Percentiles rank a stretch among this genome's conserved stretches.
Evolutionary conservation across 2,797 vertebrate species (phyloP).

Genomic region (Catostomus latipinnis): DNA sequence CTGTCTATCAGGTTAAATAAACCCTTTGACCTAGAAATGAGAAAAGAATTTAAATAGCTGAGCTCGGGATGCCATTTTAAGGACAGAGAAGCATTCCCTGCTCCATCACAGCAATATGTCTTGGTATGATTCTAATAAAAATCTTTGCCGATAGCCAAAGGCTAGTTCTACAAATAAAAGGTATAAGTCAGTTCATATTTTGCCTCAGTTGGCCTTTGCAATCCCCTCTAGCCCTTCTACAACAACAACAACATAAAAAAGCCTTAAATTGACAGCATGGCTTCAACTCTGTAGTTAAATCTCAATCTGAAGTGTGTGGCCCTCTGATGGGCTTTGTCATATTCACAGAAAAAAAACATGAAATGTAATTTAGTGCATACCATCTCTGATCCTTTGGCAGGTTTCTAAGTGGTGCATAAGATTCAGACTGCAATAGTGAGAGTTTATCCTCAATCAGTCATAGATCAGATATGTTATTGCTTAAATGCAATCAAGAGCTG

Average conservation of each 20-base stretch:
- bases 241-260: background rate
- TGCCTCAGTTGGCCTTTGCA: conserved; percentile 1
- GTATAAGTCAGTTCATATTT: conserved; percentile 9
- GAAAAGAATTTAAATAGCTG: conserved; percentile 26
- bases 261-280: background rate
- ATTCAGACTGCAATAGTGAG: background rate
- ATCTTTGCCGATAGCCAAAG: background rate
- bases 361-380: too few species aligned
- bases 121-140: background rate
- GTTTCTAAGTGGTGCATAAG: too few species aligned
- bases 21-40: conserved; percentile 41
- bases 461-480: background rate
- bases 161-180: background rate
- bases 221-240: background rate
- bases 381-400: too few species aligned
- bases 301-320: too few species aligned
- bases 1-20: conserved; percentile 35
- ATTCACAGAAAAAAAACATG: too few species aligned
- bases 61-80: background rate
- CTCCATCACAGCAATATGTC: background rate
- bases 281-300: too few species aligned
- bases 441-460: background rate
- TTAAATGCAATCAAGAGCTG: background rate
- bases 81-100: background rate
- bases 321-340: too few species aligned